Percentiles rank a stretch among this genome's conserved stretches.
Conservation (phyloP, 2,797 vertebrate species). For the Philypnodon macrostomus region DNA sequence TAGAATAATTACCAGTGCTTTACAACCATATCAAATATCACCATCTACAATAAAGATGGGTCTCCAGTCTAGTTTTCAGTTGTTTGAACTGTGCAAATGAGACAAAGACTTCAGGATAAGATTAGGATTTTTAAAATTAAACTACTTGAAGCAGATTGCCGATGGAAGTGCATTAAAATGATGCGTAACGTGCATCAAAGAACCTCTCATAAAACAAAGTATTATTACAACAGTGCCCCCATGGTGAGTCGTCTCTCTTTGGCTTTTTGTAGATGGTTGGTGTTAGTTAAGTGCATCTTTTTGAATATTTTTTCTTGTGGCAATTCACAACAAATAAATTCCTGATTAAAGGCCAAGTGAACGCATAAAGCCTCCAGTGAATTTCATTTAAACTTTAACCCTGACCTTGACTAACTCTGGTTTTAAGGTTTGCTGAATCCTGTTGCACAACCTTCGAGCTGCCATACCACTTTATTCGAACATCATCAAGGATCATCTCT, state of each 20-base stretch:
- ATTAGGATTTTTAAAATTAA: too few relatives aligned
- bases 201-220: too few relatives aligned
- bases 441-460: slow-evolving; percentile 16
- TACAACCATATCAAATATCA: too few relatives aligned
- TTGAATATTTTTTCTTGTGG: slow-evolving; percentile 1
- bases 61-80: too few relatives aligned
- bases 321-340: neutral
- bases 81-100: too few relatives aligned
- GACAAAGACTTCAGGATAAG: too few relatives aligned
- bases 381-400: neutral
- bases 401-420: slow-evolving; percentile 1
- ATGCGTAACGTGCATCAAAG: too few relatives aligned
- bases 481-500: slow-evolving; percentile 31
- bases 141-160: too few relatives aligned
- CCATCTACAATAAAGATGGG: too few relatives aligned
- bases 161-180: too few relatives aligned
- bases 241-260: slow-evolving; percentile 15
- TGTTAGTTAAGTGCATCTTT: slow-evolving; percentile 20
- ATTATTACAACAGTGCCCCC: too few relatives aligned
- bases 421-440: slow-evolving; percentile 1
- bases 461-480: slow-evolving; percentile 27
- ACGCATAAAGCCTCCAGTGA: neutral
- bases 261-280: neutral
- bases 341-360: slow-evolving; percentile 1
- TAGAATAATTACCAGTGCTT: too few relatives aligned